phyloP scores from a whole-genome alignment of 1,140 invertebrate genomes.

The Hylaeus volcanicus region DNA sequence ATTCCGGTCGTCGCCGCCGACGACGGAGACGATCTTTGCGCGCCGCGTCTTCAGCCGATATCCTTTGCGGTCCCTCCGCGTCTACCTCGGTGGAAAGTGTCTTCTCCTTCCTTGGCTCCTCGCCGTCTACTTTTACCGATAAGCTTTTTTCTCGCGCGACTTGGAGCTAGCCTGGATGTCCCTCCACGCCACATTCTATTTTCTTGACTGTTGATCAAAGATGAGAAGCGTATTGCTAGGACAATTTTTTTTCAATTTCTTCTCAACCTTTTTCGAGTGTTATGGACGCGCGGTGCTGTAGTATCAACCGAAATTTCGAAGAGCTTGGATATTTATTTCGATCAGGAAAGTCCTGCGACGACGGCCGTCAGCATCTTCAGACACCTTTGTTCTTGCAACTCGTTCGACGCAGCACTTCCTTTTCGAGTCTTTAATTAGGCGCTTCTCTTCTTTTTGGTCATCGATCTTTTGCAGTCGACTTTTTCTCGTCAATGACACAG shows the following conservation, averaged over 20 bases:
- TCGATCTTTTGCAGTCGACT: not conserved
- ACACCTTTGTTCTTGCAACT: too few species aligned
- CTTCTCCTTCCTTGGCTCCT: slow-evolving; percentile 23
- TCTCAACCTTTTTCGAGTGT: too few species aligned
- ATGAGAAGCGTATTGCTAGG: too few species aligned
- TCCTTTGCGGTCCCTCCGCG: slow-evolving; percentile 37
- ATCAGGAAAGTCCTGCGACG: too few species aligned
- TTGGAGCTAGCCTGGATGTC: not conserved
- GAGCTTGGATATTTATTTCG: too few species aligned
- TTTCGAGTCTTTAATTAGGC: not conserved
- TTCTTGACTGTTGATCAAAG: too few species aligned
- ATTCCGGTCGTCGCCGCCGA: slow-evolving; percentile 19
- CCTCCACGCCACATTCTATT: not conserved
- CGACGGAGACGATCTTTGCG: not conserved
- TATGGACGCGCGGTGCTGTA: too few species aligned
- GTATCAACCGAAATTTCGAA: too few species aligned
- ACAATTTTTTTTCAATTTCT: too few species aligned
- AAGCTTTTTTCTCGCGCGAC: not conserved
- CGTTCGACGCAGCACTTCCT: not conserved
- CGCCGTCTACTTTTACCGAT: slow-evolving; percentile 19
- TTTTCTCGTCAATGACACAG: not conserved
- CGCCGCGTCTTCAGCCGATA: slow-evolving; percentile 23
- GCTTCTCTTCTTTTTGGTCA: not conserved
- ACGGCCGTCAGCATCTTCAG: too few species aligned
- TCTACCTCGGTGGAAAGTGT: slow-evolving; percentile 37